A percentile compares a stretch with the other conserved stretches of the same genome.
Conservation (phyloP, 2,797 vertebrate species). For the Cephalopachus bancanus region DNA sequence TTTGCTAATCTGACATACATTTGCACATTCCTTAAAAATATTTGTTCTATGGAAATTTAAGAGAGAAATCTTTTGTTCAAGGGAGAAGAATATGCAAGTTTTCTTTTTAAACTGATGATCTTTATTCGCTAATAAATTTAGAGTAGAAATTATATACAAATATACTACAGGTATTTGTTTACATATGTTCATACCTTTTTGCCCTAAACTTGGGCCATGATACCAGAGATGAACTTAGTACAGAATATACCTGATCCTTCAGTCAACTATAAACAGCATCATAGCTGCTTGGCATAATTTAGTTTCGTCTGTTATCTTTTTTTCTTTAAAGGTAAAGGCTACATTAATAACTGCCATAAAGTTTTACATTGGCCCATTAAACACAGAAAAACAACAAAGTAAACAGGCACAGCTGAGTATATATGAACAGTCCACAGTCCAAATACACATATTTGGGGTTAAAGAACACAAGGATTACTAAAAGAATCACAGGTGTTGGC, state of each 20-base stretch:
- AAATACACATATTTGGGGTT: constrained; percentile 73
- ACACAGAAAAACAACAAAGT: constrained; percentile 72
- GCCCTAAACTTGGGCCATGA: constrained; percentile 45
- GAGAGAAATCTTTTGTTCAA: constrained; percentile 36
- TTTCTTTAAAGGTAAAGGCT: constrained; percentile 61
- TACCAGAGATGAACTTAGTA: constrained; percentile 39
- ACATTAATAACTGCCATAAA: constrained; percentile 73
- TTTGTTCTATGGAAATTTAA: constrained; percentile 7
- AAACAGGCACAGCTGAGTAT: constrained; percentile 81
- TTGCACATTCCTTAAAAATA: constrained; percentile 52
- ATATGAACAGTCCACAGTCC: constrained; percentile 73
- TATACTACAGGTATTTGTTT: neutral
- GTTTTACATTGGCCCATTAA: constrained; percentile 78
- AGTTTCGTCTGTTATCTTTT: constrained; percentile 61
- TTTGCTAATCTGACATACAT: neutral
- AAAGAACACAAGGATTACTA: constrained; percentile 60
- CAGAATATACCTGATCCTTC: neutral
- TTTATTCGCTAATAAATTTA: constrained; percentile 56
- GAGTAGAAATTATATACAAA: constrained; percentile 5
- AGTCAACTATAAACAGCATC: constrained; percentile 60
- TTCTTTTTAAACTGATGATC: constrained; percentile 49
- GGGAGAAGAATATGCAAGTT: neutral
- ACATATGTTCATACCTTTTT: neutral
- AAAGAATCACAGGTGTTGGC: constrained; percentile 77
- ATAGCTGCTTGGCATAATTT: constrained; percentile 5